Evolutionary conservation across 2,888 invertebrate genomes (phyloP), one percentile per base, ranked within the genome.

Genomic region (Mactromeris polynyma): DNA sequence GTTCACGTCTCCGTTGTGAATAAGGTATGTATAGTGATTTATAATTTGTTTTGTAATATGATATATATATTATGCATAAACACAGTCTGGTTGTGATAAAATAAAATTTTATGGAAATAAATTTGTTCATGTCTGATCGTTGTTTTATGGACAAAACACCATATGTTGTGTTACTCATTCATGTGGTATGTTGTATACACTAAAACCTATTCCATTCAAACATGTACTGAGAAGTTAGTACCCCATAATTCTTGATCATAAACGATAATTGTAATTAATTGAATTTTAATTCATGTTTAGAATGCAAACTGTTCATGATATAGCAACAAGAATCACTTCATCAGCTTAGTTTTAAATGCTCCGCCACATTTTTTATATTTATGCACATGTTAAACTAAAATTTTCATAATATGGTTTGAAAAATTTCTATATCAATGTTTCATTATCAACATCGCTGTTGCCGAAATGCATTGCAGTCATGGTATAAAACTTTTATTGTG

Each of bases 1-100:
- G 97, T 98, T 36, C 96, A 97, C 90, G 94, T 96, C 21, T 95
- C 95, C 84, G 90, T 96, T 26, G 94, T 95, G 64, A 97, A 97
- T 93, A 96, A 97, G 95, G n/a, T n/a, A n/a, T n/a, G 97, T 96
- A 92, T n/a, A n/a, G n/a, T n/a, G n/a, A 83, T 73, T 73, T 17
- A 26, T 21, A 38, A 31, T 42, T 42, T 33, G 33, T 73, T 33
- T 33, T 73, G 36, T 73, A 36, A 73, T 26, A 73, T 73, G 73
- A 73, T 73, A 33, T n/a, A n/a, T n/a, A n/a, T n/a, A n/a, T n/a
- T n/a, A n/a, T n/a, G n/a, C n/a, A n/a, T n/a, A n/a, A n/a, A n/a
- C n/a, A n/a, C n/a, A n/a, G n/a, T n/a, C n/a, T n/a, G n/a, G n/a
- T n/a, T n/a, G 42, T 42, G 7, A 2, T 51, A 51, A 6, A 51